Conservation (phyloP, 2,888 invertebrate genomes). For the Yponomeuta evonymella region DNA sequence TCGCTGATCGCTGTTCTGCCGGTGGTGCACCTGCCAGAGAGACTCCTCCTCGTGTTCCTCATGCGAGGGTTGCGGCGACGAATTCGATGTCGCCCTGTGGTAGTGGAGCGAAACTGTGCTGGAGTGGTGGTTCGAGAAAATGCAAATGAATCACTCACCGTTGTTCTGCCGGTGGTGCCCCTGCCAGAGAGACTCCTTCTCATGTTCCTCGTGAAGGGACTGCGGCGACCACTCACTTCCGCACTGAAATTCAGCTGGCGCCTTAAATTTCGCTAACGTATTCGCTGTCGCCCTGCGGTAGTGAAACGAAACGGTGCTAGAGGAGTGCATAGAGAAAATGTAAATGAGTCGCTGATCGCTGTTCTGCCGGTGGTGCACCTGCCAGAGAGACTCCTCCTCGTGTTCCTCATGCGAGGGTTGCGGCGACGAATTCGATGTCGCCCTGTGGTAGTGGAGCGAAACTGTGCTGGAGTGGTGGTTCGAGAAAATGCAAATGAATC, state of each 20-base stretch:
- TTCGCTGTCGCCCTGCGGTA: too few relatives aligned
- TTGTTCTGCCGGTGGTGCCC: slow-evolving; percentile 74
- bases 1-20: slow-evolving; percentile 49
- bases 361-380: too few relatives aligned
- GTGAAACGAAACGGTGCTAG: too few relatives aligned
- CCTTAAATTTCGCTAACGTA: too few relatives aligned
- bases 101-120: too few relatives aligned
- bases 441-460: too few relatives aligned
- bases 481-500: neutral
- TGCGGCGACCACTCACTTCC: slow-evolving; percentile 54
- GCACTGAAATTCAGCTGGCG: too few relatives aligned
- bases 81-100: too few relatives aligned
- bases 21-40: too few relatives aligned
- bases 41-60: too few relatives aligned
- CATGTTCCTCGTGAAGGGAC: slow-evolving; percentile 57
- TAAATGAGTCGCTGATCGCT: slow-evolving; percentile 55
- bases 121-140: neutral
- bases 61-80: slow-evolving; percentile 61
- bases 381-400: too few relatives aligned
- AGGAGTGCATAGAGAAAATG: neutral
- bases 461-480: too few relatives aligned
- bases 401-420: slow-evolving; percentile 53
- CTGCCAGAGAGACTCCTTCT: slow-evolving; percentile 76
- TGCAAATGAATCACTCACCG: slow-evolving; percentile 43
- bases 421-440: slow-evolving; percentile 39